A percentile compares a stretch with the other conserved stretches of the same genome.
Conservation (phyloP, 1,140 invertebrate genomes). For the Nasonia vitripennis region DNA sequence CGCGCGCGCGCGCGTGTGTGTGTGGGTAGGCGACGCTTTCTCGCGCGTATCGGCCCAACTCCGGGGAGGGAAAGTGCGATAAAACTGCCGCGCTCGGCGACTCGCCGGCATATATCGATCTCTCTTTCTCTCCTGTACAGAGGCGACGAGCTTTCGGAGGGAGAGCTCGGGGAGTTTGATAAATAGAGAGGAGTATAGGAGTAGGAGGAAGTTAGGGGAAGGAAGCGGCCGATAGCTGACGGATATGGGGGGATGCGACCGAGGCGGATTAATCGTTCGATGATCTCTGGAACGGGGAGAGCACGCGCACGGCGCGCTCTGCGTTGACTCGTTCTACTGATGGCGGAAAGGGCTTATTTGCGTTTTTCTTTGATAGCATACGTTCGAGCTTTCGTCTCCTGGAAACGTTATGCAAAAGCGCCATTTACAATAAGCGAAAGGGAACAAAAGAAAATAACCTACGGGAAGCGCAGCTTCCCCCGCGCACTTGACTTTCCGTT, state of each 20-base stretch:
- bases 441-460: too few relatives aligned
- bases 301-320: background rate
- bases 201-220: background rate
- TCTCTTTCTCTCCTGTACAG: too few relatives aligned
- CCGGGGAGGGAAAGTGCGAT: background rate
- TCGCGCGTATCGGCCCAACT: background rate
- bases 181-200: background rate
- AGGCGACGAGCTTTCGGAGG: background rate
- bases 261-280: background rate
- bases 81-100: constrained; percentile 13
- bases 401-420: too few relatives aligned
- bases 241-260: background rate
- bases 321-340: background rate
- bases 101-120: constrained; percentile 36
- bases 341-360: too few relatives aligned
- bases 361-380: background rate
- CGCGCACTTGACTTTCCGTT: too few relatives aligned
- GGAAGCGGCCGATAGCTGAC: background rate
- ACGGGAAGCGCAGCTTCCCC: background rate
- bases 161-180: background rate
- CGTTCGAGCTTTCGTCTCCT: too few relatives aligned
- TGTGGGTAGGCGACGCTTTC: background rate
- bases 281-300: background rate
- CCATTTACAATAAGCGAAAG: too few relatives aligned
- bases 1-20: background rate